A percentile compares a stretch with the other conserved stretches of the same genome.
These are phyloP conservation scores for Pristionchus arcanus DNA, from an alignment of 2,888 invertebrate genomes.

Conservation along the genomic window DNA sequence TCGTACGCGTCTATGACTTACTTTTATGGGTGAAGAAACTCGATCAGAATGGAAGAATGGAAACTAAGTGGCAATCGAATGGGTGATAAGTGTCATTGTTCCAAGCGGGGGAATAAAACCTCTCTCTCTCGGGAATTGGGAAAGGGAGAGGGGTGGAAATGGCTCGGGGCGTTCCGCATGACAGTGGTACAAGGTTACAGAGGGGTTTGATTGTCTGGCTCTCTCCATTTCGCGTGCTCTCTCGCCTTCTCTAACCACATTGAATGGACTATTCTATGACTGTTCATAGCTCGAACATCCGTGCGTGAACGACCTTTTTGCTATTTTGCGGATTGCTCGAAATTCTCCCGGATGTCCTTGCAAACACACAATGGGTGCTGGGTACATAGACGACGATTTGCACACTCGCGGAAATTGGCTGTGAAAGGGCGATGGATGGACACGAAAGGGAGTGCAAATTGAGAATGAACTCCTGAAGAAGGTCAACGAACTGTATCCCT, in stretches of 20 bases:
- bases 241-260: background rate
- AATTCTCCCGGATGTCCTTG: background rate
- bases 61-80: background rate
- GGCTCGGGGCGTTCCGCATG: constrained; percentile 19
- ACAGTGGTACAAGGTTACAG: constrained; percentile 5
- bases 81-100: constrained; percentile 6
- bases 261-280: background rate
- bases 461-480: background rate
- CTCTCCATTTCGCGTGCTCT: background rate
- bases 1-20: background rate
- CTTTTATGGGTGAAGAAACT: background rate
- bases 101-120: background rate
- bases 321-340: background rate
- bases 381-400: background rate
- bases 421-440: background rate
- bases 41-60: background rate
- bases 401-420: background rate
- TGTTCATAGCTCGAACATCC: constrained; percentile 5
- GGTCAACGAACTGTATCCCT: too few relatives aligned
- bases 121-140: constrained; percentile 24
- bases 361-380: background rate
- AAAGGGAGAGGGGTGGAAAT: background rate
- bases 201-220: background rate
- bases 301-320: background rate
- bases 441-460: background rate